These are phyloP conservation scores for Cephus spinipes DNA, from an alignment of 2,888 invertebrate species.

Conservation along the genomic window DNA sequence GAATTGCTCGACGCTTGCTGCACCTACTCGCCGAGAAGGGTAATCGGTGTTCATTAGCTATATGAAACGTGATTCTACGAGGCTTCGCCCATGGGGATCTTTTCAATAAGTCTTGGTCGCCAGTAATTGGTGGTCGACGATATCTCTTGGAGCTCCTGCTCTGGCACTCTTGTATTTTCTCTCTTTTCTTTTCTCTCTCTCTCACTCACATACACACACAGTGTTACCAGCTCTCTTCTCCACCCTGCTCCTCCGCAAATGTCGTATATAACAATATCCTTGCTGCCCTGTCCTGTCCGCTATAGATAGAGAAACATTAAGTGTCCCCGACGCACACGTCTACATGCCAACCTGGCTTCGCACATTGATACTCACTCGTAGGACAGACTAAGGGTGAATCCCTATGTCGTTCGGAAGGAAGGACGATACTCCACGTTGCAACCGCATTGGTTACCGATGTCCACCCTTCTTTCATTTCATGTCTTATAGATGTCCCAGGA, in stretches of 20 bases:
- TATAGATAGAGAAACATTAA: conserved; percentile 65
- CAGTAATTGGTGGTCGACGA: conserved; percentile 57
- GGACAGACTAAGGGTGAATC: neutral
- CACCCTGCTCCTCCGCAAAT: conserved; percentile 50
- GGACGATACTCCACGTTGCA: conserved; percentile 24
- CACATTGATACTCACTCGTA: neutral
- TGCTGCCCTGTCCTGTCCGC: conserved; percentile 51
- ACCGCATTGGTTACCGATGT: conserved; percentile 42
- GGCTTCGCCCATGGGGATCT: conserved; percentile 59
- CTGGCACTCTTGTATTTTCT: conserved; percentile 10
- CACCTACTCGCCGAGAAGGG: conserved; percentile 39
- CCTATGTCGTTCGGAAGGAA: neutral
- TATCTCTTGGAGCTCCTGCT: conserved; percentile 49
- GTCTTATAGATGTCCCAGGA: conserved; percentile 41
- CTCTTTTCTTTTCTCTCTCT: neutral
- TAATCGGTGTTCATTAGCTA: conserved; percentile 65
- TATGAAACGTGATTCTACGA: conserved; percentile 46
- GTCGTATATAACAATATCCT: conserved; percentile 66
- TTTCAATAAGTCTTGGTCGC: conserved; percentile 65
- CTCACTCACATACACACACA: conserved; percentile 22
- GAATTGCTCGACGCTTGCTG: neutral
- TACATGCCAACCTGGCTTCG: conserved; percentile 7
- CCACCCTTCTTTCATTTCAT: conserved; percentile 52
- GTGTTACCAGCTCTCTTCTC: conserved; percentile 38
- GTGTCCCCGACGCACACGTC: conserved; percentile 51